Evolutionary conservation across 2,888 invertebrate species (phyloP).

Genomic region (Epistrophella euchroma): DNA sequence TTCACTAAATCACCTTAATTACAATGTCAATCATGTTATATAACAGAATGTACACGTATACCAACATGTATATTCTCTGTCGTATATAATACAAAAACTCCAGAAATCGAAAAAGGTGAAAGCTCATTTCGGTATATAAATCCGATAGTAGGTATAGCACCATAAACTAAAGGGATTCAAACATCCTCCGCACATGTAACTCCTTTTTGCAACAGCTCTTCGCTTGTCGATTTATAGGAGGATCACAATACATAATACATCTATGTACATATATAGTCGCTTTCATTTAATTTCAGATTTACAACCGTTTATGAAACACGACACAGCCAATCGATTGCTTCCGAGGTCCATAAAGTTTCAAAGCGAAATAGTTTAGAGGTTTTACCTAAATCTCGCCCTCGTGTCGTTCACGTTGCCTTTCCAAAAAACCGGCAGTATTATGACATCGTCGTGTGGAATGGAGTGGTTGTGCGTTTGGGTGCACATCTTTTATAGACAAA

Average conservation of each 20-base stretch:
- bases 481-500: constrained; percentile 58
- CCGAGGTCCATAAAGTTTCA: constrained; percentile 70
- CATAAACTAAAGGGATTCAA: constrained; percentile 64
- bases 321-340: constrained; percentile 73
- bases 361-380: constrained; percentile 54
- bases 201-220: constrained; percentile 5
- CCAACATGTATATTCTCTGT: background rate
- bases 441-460: background rate
- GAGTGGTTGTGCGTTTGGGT: constrained; percentile 26
- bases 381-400: constrained; percentile 5
- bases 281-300: constrained; percentile 74
- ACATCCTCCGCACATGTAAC: constrained; percentile 26
- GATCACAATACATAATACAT: constrained; percentile 49
- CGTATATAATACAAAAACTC: background rate
- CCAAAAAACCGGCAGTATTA: background rate
- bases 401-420: background rate
- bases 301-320: constrained; percentile 72
- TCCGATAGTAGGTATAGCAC: constrained; percentile 29
- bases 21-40: constrained; percentile 66
- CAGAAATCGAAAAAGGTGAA: constrained; percentile 74
- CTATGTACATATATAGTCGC: constrained; percentile 48
- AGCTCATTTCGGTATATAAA: constrained; percentile 73
- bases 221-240: constrained; percentile 16
- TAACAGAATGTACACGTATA: background rate
- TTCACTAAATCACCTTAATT: constrained; percentile 65